Evolutionary conservation across 2,797 vertebrate species (phyloP).

Genomic region (Allobates femoralis): DNA sequence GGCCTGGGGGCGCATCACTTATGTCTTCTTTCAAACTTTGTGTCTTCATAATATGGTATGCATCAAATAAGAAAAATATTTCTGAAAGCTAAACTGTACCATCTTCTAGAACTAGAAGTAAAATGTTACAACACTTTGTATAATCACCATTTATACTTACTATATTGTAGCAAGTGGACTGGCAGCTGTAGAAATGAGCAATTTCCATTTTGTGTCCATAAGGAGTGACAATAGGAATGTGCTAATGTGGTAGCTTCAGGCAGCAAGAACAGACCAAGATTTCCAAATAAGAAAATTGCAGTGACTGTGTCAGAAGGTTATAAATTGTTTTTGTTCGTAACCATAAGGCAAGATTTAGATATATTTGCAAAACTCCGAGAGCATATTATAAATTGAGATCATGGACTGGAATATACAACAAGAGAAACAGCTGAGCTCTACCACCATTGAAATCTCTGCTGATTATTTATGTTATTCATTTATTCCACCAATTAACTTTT

Average conservation of each 20-base stretch:
- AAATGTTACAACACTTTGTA: neutral
- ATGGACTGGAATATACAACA: neutral
- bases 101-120: neutral
- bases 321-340: constrained; percentile 15
- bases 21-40: too few species aligned
- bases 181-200: neutral
- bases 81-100: neutral
- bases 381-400: constrained; percentile 35
- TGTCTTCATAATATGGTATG: too few species aligned
- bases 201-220: neutral
- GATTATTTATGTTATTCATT: too few species aligned
- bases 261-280: neutral
- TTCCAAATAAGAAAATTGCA: constrained; percentile 15
- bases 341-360: constrained; percentile 13
- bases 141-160: constrained; percentile 18
- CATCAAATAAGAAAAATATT: too few species aligned
- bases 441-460: neutral
- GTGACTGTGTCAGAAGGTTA: constrained; percentile 8
- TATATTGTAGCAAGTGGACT: neutral
- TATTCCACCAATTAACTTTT: too few species aligned
- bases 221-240: constrained; percentile 14
- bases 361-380: constrained; percentile 13
- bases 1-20: too few species aligned
- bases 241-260: constrained; percentile 22
- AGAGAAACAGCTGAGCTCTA: neutral